A percentile compares a stretch with the other conserved stretches of the same genome.
These are phyloP conservation scores for Oreonectes daqikongensis DNA, from an alignment of 2,797 vertebrate species.

Conservation along the genomic window DNA sequence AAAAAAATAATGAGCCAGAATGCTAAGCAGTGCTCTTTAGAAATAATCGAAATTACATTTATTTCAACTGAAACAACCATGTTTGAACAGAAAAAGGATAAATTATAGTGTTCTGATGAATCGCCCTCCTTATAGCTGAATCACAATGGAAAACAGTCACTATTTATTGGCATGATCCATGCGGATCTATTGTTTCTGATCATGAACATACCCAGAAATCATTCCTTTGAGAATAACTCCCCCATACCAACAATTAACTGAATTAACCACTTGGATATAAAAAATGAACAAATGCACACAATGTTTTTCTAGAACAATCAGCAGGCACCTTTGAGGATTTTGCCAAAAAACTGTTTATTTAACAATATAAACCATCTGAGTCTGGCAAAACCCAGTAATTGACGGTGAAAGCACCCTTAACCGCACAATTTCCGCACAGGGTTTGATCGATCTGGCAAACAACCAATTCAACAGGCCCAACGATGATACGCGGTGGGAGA, in stretches of 20 bases:
- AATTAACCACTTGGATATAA: slow-evolving; percentile 25
- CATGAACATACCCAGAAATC: slow-evolving; percentile 34
- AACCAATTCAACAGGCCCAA: slow-evolving; percentile 24
- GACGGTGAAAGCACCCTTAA: slow-evolving; percentile 33
- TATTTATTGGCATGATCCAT: slow-evolving; percentile 79
- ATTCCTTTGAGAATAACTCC: slow-evolving; percentile 34
- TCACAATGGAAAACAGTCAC: slow-evolving; percentile 65
- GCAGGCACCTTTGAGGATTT: slow-evolving; percentile 28
- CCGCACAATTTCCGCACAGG: slow-evolving; percentile 29
- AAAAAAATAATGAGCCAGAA: neutral
- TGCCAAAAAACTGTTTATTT: slow-evolving; percentile 21
- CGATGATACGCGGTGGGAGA: neutral
- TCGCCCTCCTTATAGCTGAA: slow-evolving; percentile 73
- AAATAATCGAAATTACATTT: slow-evolving; percentile 78
- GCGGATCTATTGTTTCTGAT: slow-evolving; percentile 70
- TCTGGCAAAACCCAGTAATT: slow-evolving; percentile 21
- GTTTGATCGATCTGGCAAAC: slow-evolving; percentile 37
- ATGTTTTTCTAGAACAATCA: slow-evolving; percentile 33
- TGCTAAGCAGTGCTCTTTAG: slow-evolving; percentile 64
- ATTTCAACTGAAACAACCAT: slow-evolving; percentile 76
- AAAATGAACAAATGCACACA: slow-evolving; percentile 26
- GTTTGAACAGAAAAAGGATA: slow-evolving; percentile 70
- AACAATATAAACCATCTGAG: neutral
- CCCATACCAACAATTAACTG: slow-evolving; percentile 40
- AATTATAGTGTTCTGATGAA: slow-evolving; percentile 76